Conservation (phyloP, 1,140 invertebrate genomes). For the Goniozus legneri region DNA sequence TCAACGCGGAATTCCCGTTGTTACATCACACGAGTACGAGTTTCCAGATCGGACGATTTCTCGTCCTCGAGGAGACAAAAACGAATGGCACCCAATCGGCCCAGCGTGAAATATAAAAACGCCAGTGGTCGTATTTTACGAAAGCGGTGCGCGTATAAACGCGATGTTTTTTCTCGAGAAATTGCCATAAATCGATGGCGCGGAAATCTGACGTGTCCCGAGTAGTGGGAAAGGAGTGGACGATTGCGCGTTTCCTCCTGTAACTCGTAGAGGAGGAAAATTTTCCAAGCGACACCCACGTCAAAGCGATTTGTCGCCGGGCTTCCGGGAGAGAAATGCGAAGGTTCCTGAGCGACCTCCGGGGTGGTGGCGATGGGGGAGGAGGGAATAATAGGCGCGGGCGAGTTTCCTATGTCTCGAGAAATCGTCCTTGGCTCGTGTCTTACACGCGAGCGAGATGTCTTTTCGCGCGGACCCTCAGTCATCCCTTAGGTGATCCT, state of each 20-base stretch:
- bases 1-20: too few species aligned
- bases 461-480: background rate
- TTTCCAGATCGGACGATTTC: too few species aligned
- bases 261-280: slow-evolving; percentile 23
- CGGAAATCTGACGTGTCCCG: too few species aligned
- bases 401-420: slow-evolving; percentile 24
- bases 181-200: too few species aligned
- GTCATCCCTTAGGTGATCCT: background rate
- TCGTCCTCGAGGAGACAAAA: background rate
- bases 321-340: slow-evolving; percentile 32
- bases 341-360: slow-evolving; percentile 12
- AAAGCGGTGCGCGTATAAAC: too few species aligned
- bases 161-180: too few species aligned
- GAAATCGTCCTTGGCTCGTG: slow-evolving; percentile 3
- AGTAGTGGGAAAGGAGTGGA: too few species aligned
- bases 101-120: too few species aligned
- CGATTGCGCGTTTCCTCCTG: too few species aligned
- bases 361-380: background rate
- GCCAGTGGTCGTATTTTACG: too few species aligned
- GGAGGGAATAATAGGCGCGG: slow-evolving; percentile 16
- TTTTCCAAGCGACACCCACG: slow-evolving; percentile 46
- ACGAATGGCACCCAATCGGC: too few species aligned
- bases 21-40: background rate
- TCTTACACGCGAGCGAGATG: background rate
- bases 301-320: slow-evolving; percentile 45